Conservation (phyloP, 2,113 vertebrate species). For the Clarias magur region DNA sequence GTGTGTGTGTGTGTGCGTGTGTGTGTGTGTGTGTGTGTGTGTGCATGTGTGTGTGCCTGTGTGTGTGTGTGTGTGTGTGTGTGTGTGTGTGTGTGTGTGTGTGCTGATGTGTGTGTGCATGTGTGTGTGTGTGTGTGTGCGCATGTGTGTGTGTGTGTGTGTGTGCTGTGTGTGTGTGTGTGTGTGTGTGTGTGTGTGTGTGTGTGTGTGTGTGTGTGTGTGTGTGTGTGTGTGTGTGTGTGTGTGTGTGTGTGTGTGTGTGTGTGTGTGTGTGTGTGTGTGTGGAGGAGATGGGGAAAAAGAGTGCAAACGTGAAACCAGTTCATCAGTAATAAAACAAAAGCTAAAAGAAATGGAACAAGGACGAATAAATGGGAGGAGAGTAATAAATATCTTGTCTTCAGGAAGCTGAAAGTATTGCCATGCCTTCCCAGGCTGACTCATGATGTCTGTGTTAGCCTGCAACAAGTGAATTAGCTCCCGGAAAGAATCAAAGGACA, state of each 20-base stretch:
- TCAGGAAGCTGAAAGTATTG: constrained; percentile 15
- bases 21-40: constrained; percentile 8
- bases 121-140: neutral
- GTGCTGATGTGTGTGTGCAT: no score
- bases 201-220: constrained; percentile 8
- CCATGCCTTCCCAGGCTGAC: constrained; percentile 27
- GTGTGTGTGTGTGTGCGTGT: constrained; percentile 3
- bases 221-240: constrained; percentile 8
- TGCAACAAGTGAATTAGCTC: constrained; percentile 58
- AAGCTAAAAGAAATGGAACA: neutral
- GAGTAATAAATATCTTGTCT: constrained; percentile 43
- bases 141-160: constrained; percentile 2
- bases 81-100: constrained; percentile 2
- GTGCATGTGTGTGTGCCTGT: neutral
- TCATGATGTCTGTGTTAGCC: constrained; percentile 55
- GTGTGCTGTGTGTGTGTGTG: constrained; percentile 5
- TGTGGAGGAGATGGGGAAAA: neutral
- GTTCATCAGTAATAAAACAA: constrained; percentile 1
- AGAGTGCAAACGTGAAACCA: constrained; percentile 8
- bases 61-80: neutral
- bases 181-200: constrained; percentile 7
- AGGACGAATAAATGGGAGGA: neutral
- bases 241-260: constrained; percentile 8
- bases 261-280: constrained; percentile 5
- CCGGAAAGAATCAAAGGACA: constrained; percentile 55